A percentile compares a stretch with the other conserved stretches of the same genome.
These are phyloP conservation scores for Drosophila triauraria DNA, from an alignment of 1,140 invertebrate genomes.

Conservation along the genomic window DNA sequence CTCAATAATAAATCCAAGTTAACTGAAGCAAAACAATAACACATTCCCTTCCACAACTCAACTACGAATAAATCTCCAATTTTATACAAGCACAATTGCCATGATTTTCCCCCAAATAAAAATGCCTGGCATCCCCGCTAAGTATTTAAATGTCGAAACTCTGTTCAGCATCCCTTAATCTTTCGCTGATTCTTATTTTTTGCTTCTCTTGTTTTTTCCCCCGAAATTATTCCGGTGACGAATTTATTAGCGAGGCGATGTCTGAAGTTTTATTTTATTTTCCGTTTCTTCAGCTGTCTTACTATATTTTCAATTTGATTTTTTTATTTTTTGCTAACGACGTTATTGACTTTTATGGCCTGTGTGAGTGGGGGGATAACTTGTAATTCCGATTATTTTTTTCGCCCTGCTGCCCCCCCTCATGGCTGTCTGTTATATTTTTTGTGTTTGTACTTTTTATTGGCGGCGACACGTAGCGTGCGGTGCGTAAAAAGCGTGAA, in stretches of 20 bases:
- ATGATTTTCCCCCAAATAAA: not conserved
- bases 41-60: not conserved
- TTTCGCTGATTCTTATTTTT: conserved; percentile 4
- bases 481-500: conserved; percentile 63
- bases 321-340: conserved; percentile 56
- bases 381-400: conserved; percentile 50
- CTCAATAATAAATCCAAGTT: not conserved
- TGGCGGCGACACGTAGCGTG: conserved; percentile 49
- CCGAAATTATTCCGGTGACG: conserved; percentile 51
- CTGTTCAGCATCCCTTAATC: conserved; percentile 2
- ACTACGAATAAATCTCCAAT: not conserved
- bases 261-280: conserved; percentile 46
- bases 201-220: conserved; percentile 4
- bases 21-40: not conserved
- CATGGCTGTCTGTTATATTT: conserved; percentile 26
- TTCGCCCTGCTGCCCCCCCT: not conserved
- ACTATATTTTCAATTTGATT: conserved; percentile 57
- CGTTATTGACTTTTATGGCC: conserved; percentile 51
- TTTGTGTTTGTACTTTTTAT: conserved; percentile 58
- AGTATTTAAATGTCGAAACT: conserved; percentile 23
- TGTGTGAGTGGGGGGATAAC: conserved; percentile 23
- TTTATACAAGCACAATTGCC: not conserved
- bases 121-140: not conserved
- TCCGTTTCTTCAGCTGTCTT: conserved; percentile 32
- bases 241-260: conserved; percentile 57